phyloP scores from a whole-genome alignment of 1,140 invertebrate genomes.

The Drosophila rhopaloa region DNA sequence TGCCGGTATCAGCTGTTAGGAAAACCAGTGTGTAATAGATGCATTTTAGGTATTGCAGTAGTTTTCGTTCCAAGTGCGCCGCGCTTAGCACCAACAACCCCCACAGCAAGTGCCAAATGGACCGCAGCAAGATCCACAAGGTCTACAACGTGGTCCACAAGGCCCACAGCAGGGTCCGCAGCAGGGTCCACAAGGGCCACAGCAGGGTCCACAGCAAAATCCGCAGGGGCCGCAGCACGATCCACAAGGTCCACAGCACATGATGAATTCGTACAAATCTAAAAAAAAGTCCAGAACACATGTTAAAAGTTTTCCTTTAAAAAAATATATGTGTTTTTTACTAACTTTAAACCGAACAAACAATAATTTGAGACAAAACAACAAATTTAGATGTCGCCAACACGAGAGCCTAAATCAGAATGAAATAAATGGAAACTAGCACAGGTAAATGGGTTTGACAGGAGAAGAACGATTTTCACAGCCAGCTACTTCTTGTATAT shows the following conservation, averaged over 20 bases:
- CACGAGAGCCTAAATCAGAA: not conserved
- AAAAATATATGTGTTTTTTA: not conserved
- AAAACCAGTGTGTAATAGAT: not conserved
- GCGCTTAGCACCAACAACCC: slow-evolving; percentile 11
- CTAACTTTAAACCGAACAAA: slow-evolving; percentile 12
- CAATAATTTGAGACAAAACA: slow-evolving; percentile 10
- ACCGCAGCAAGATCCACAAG: slow-evolving; percentile 5
- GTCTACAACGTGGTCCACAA: slow-evolving; percentile 6
- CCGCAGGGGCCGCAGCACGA: slow-evolving; percentile 37
- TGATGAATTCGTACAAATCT: slow-evolving; percentile 24
- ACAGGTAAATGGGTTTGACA: not conserved
- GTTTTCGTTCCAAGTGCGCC: not conserved
- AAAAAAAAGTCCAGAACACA: not conserved
- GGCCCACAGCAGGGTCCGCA: slow-evolving; percentile 12
- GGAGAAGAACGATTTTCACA: not conserved
- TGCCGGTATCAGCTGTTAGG: not conserved
- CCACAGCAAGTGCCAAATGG: slow-evolving; percentile 19
- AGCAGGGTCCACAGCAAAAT: slow-evolving; percentile 18
- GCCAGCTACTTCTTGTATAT: not conserved
- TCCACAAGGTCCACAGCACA: slow-evolving; percentile 28
- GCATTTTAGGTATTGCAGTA: too few species aligned
- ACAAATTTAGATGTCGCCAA: slow-evolving; percentile 7
- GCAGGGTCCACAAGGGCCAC: slow-evolving; percentile 11
- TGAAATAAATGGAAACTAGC: not conserved
- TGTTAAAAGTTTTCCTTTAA: too few species aligned